A percentile compares a stretch with the other conserved stretches of the same genome.
These are phyloP conservation scores for Promerops cafer DNA, from an alignment of 2,113 vertebrate species.

Conservation along the genomic window DNA sequence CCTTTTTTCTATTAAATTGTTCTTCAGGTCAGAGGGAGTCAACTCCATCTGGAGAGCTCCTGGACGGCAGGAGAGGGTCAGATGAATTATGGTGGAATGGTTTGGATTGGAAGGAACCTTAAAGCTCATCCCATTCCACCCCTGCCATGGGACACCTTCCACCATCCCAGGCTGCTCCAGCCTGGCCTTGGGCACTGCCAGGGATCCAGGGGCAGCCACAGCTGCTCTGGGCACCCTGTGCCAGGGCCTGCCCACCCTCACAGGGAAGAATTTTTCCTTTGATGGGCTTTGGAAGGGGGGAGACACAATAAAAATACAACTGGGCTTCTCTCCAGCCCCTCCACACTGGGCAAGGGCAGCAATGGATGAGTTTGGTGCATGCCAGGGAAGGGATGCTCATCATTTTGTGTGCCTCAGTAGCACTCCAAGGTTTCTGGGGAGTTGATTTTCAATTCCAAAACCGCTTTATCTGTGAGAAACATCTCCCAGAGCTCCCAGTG, in stretches of 20 bases:
- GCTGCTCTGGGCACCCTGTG: neutral
- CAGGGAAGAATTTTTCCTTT: neutral
- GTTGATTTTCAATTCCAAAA: neutral
- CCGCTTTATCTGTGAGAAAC: neutral
- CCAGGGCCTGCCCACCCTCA: neutral
- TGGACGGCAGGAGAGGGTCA: neutral
- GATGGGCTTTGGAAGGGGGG: neutral
- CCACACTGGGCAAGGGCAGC: rapidly evolving
- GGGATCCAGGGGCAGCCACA: neutral
- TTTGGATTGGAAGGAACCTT: neutral
- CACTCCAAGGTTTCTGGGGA: neutral
- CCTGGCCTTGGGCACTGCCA: neutral
- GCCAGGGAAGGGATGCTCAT: neutral
- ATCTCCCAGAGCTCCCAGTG: neutral
- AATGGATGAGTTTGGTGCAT: neutral
- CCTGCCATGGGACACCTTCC: neutral
- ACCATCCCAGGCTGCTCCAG: rapidly evolving
- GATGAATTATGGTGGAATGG: too few relatives aligned
- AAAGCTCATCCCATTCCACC: neutral
- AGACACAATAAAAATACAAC: neutral
- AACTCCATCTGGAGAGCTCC: neutral
- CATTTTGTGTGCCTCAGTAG: neutral
- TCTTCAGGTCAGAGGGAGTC: neutral
- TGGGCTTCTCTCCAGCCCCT: neutral
- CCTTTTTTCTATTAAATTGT: neutral